Conservation (phyloP, 2,888 invertebrate genomes). For the Eupeodes luniger region DNA sequence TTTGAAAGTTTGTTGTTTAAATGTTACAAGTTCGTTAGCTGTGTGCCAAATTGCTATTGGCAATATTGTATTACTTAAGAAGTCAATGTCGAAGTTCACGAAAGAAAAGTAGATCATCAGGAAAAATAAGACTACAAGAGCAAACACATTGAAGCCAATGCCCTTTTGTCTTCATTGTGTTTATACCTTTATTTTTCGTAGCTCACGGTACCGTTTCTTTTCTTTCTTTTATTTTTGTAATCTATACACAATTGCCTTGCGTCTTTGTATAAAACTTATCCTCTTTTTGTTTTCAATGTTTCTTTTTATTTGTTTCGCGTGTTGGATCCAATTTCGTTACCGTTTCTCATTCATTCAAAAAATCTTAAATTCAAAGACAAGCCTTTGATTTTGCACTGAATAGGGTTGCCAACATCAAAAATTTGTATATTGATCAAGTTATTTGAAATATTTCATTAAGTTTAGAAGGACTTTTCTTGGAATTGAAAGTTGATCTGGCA, state of each 20-base stretch:
- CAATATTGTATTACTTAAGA: conserved; percentile 60
- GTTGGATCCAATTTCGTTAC: conserved; percentile 60
- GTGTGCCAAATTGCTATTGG: conserved; percentile 28
- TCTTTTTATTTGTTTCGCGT: conserved; percentile 10
- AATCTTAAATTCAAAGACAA: conserved; percentile 10
- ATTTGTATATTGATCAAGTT: background rate
- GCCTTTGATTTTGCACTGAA: background rate
- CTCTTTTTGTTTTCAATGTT: background rate
- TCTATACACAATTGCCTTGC: background rate
- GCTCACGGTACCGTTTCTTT: background rate
- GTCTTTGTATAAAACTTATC: background rate
- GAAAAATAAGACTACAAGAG: conserved; percentile 7
- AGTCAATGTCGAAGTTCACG: conserved; percentile 75
- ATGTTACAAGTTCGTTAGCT: conserved; percentile 7
- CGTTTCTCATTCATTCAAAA: conserved; percentile 68
- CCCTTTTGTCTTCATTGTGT: conserved; percentile 56
- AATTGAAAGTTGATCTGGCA: background rate
- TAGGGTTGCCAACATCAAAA: background rate
- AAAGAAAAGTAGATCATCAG: conserved; percentile 48
- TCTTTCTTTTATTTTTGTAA: conserved; percentile 2
- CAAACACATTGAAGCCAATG: conserved; percentile 59
- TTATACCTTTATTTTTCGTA: background rate
- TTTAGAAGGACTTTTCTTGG: too few relatives aligned
- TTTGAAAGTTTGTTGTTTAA: background rate
- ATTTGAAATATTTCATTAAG: background rate